These are phyloP conservation scores for Apoderus coryli DNA, from an alignment of 2,888 invertebrate genomes.

Conservation along the genomic window DNA sequence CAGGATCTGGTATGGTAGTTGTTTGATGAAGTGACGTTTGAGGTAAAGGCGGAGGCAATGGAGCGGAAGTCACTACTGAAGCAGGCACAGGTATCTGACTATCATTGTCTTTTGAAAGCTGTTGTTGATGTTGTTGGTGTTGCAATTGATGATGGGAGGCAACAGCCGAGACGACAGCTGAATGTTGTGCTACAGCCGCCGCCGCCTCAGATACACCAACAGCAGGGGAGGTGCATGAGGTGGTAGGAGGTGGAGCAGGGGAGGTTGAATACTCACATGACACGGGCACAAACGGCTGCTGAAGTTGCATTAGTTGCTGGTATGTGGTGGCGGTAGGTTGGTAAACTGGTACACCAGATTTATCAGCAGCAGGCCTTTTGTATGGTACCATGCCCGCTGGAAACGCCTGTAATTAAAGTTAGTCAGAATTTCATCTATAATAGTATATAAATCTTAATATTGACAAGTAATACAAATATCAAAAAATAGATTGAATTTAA, in stretches of 20 bases:
- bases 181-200: conserved; percentile 19
- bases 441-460: too few species aligned
- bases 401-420: conserved; percentile 53
- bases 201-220: conserved; percentile 19
- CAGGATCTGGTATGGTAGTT: too few species aligned
- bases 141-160: conserved; percentile 11
- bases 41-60: conserved; percentile 18
- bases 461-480: too few species aligned
- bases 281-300: conserved; percentile 95
- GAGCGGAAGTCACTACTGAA: conserved; percentile 14
- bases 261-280: conserved; percentile 93
- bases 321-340: conserved; percentile 83
- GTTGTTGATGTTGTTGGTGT: conserved; percentile 18
- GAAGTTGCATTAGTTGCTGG: conserved; percentile 89
- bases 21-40: conserved; percentile 27
- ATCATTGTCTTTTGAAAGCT: conserved; percentile 19
- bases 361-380: conserved; percentile 91
- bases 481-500: too few species aligned
- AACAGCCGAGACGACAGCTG: conserved; percentile 19
- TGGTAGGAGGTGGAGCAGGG: conserved; percentile 38
- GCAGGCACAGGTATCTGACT: conserved; percentile 1
- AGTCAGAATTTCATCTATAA: too few species aligned
- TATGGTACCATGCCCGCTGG: conserved; percentile 92
- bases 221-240: conserved; percentile 26
- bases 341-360: conserved; percentile 92